Evolutionary conservation across 1,140 invertebrate genomes (phyloP).

Genomic region (Danaus plexippus): DNA sequence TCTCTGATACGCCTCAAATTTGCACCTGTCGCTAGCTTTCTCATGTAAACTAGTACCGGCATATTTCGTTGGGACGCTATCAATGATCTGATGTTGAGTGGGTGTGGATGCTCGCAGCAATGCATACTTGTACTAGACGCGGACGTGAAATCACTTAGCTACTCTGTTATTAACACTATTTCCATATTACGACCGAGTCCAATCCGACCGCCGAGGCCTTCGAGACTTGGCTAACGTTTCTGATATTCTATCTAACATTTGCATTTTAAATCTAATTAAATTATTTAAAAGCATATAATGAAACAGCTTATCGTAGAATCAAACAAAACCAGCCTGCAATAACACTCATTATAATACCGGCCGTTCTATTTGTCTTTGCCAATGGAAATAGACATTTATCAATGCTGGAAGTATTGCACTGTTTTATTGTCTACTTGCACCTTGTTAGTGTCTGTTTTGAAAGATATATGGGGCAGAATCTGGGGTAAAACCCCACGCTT

Average conservation of each 20-base stretch:
- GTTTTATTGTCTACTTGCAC: conserved; percentile 33
- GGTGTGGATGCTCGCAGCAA: conserved; percentile 23
- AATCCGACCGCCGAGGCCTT: too few relatives aligned
- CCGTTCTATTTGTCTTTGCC: conserved; percentile 10
- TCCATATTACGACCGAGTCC: too few relatives aligned
- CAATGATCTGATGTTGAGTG: conserved; percentile 31
- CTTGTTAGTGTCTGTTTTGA: conserved; percentile 41
- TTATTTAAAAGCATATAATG: too few relatives aligned
- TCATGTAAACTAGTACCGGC: conserved; percentile 43
- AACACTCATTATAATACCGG: too few relatives aligned
- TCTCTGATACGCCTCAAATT: conserved; percentile 43
- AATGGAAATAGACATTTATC: conserved; percentile 25
- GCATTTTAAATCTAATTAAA: too few relatives aligned
- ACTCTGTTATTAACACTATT: not conserved
- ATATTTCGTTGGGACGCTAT: conserved; percentile 42
- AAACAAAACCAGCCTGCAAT: too few relatives aligned
- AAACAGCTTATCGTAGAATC: too few relatives aligned
- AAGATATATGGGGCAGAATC: conserved; percentile 31
- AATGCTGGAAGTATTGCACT: conserved; percentile 28
- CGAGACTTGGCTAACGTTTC: too few relatives aligned
- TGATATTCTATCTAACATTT: too few relatives aligned
- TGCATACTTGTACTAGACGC: conserved; percentile 8
- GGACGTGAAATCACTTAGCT: conserved; percentile 14
- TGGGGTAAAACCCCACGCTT: conserved; percentile 27
- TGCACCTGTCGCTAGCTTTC: conserved; percentile 53